These are phyloP conservation scores for Coregonus suidteri DNA, from an alignment of 2,797 vertebrate genomes.

Conservation along the genomic window DNA sequence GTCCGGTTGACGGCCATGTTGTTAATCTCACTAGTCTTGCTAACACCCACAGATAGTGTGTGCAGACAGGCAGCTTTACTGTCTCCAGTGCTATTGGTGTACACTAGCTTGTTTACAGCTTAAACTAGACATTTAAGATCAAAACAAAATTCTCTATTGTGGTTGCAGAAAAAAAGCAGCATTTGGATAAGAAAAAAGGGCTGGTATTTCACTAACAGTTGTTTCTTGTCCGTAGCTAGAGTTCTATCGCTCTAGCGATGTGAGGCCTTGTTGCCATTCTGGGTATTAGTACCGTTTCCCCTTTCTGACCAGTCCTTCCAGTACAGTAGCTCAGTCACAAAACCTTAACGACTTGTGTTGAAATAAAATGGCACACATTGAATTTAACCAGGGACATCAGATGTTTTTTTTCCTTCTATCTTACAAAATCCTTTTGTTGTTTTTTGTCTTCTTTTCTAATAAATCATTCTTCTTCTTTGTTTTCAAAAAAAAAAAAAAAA, in stretches of 20 bases:
- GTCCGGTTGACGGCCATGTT: not conserved
- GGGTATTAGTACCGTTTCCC: not conserved
- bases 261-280: conserved; percentile 31
- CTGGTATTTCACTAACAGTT: conserved; percentile 41
- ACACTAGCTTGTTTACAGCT: conserved; percentile 51
- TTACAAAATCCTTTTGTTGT: not conserved
- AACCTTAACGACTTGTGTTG: not conserved
- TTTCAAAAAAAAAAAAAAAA: conserved; percentile 43
- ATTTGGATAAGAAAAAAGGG: conserved; percentile 73
- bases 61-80: conserved; percentile 15
- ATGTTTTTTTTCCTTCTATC: conserved; percentile 29
- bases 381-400: conserved; percentile 31
- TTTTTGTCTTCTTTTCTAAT: conserved; percentile 4
- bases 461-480: conserved; percentile 32
- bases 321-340: no score
- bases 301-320: no score
- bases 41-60: not conserved
- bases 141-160: conserved; percentile 6
- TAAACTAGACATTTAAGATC: conserved; percentile 28
- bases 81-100: conserved; percentile 31
- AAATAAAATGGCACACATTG: conserved; percentile 17
- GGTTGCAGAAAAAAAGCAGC: conserved; percentile 49
- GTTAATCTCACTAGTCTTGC: not conserved
- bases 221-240: conserved; percentile 27
- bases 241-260: conserved; percentile 2